phyloP scores from a whole-genome alignment of 2,888 invertebrate genomes.

The Drosophila birchii region DNA sequence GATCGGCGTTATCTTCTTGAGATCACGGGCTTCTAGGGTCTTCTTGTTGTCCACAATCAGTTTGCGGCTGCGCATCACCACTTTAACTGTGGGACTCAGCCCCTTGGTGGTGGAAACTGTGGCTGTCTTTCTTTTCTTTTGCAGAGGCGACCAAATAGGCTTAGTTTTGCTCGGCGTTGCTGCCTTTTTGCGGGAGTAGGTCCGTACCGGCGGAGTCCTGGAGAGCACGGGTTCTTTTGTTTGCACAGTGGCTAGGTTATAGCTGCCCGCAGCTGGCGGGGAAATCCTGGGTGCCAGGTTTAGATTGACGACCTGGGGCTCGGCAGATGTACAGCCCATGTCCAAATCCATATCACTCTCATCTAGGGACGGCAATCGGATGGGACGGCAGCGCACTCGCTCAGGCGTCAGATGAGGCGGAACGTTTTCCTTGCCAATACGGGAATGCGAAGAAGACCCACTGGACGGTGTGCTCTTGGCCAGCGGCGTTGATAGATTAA shows the following conservation, averaged over 20 bases:
- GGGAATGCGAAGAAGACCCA: neutral
- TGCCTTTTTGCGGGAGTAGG: conserved; percentile 67
- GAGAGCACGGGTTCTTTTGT: neutral
- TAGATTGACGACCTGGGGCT: neutral
- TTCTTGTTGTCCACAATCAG: conserved; percentile 72
- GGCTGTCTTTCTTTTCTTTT: conserved; percentile 39
- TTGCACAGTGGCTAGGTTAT: neutral
- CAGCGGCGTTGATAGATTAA: conserved; percentile 39
- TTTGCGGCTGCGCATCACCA: conserved; percentile 69
- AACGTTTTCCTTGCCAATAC: conserved; percentile 52
- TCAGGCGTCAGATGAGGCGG: conserved; percentile 50
- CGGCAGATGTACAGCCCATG: neutral
- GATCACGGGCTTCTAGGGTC: conserved; percentile 47
- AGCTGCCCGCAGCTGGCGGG: neutral
- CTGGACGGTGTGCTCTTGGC: conserved; percentile 60
- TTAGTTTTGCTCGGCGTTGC: neutral
- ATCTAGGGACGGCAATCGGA: neutral
- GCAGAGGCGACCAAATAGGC: conserved; percentile 50
- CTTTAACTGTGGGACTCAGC: conserved; percentile 51
- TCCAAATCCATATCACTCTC: neutral
- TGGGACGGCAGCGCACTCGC: conserved; percentile 37
- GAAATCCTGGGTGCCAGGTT: neutral
- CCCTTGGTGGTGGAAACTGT: conserved; percentile 59
- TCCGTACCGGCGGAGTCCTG: conserved; percentile 64
- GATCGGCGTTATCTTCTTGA: conserved; percentile 37